Percentiles rank a stretch among this genome's conserved stretches.
These are phyloP conservation scores for Hippoglossus stenolepis DNA, from an alignment of 2,113 vertebrate genomes.

Conservation along the genomic window DNA sequence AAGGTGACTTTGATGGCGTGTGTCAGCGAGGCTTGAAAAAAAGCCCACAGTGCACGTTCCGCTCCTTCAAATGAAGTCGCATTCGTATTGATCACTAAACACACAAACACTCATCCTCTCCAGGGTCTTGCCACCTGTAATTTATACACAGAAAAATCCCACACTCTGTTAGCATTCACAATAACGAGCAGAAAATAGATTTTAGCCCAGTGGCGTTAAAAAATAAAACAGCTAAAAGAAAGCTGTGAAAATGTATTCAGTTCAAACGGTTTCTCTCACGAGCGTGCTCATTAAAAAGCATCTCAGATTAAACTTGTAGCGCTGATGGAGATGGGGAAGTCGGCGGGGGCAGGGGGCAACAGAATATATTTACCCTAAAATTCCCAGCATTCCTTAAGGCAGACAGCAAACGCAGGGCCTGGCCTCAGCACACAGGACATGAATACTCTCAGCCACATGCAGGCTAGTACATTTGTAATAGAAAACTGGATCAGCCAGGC, in stretches of 20 bases:
- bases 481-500: not conserved
- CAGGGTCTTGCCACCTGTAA: conserved; percentile 36
- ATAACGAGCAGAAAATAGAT: conserved; percentile 45
- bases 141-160: conserved; percentile 37
- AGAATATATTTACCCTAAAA: conserved; percentile 65
- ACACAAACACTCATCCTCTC: conserved; percentile 24
- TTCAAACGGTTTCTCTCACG: conserved; percentile 22
- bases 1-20: conserved; percentile 69
- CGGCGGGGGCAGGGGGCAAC: conserved; percentile 2
- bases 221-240: conserved; percentile 12
- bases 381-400: conserved; percentile 71
- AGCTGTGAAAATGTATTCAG: conserved; percentile 7
- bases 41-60: conserved; percentile 31
- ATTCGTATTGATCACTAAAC: conserved; percentile 56
- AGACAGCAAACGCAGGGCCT: conserved; percentile 57
- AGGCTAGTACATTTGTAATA: not conserved
- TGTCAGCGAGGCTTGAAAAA: conserved; percentile 18
- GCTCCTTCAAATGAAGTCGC: conserved; percentile 25
- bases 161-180: conserved; percentile 33
- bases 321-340: not conserved
- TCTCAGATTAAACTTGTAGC: conserved; percentile 28
- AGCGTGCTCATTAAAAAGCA: conserved; percentile 28
- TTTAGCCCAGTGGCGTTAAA: conserved; percentile 2
- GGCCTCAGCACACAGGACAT: conserved; percentile 44
- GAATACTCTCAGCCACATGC: conserved; percentile 35